Evolutionary conservation across 2,797 vertebrate genomes (phyloP).

Genomic region (Alcedo quadribrachys): DNA sequence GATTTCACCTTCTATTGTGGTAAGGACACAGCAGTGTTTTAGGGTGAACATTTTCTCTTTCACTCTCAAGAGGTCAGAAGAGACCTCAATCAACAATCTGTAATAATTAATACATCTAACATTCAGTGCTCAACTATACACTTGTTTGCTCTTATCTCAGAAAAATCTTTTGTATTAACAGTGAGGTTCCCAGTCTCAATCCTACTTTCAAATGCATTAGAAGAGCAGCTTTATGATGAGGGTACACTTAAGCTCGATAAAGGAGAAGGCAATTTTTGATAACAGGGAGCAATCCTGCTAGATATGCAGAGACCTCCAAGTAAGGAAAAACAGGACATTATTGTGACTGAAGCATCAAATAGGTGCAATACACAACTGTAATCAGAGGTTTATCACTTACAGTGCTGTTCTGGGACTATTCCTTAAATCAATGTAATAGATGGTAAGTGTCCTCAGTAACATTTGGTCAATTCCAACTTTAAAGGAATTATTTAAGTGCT

Average conservation of each 20-base stretch:
- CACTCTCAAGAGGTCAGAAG: conserved; percentile 29
- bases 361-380: background rate
- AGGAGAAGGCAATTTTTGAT: background rate
- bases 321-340: background rate
- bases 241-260: background rate
- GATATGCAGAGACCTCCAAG: background rate
- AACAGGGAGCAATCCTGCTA: background rate
- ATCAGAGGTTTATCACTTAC: background rate
- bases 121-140: background rate
- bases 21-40: background rate
- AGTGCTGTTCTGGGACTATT: background rate
- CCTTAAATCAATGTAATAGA: background rate
- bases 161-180: background rate
- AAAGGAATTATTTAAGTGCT: background rate
- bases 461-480: background rate
- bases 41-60: background rate
- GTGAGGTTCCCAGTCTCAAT: background rate
- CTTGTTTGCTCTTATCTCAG: background rate
- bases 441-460: background rate
- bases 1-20: background rate
- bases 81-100: background rate
- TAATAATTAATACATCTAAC: background rate
- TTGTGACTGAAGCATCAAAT: background rate
- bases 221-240: background rate
- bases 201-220: background rate